Evolutionary conservation across 2,888 invertebrate genomes (phyloP), one percentile per base, ranked within the genome.

Genomic region (Autographa pulchrina): DNA sequence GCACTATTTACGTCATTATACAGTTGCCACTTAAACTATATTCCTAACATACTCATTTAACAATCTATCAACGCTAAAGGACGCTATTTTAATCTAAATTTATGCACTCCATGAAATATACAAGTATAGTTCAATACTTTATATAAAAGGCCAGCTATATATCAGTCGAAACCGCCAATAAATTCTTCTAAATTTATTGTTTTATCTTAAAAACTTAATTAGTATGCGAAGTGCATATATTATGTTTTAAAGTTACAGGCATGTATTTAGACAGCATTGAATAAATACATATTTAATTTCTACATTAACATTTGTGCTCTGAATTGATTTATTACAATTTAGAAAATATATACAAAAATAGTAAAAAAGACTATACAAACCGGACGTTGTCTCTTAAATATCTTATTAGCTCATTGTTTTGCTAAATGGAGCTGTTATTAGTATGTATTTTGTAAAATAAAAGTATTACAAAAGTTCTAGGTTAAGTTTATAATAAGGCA

Each of bases 161-260:
- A 58, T 9, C 8, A 73, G 48, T 9, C 56, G 76, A 63, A 67
- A 58, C 2, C 6, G 11, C 11, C 65, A 13, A 69, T 76, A 78
- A 76, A 78, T 78, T 72, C 31, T 9, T 43, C 16, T 62, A 7
- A 79, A 78, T 78, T 72, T 78, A 78, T 70, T 63, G 62, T 69
- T 66, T 4, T 54, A 4, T 9, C 32, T 32, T 41, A 11, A 48
- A 72, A 63, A 20, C 18, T 20, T 56, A 25, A 13, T 56, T 13
- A 56, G 54, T 56, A 56, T 20, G 54, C 25, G 2, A 0, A 1
- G 14, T 56, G 25, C 54, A 56, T 25, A 25, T 11, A 8, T 2
- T 56, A 25, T 11, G 18, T 2, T 56, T 18, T 56, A 13, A 13
- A 56, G n/a, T 1, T 48, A 56, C 54, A 56, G 25, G 13, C 25